These are phyloP conservation scores for Polia nebulosa DNA, from an alignment of 2,888 invertebrate genomes.

Conservation along the genomic window DNA sequence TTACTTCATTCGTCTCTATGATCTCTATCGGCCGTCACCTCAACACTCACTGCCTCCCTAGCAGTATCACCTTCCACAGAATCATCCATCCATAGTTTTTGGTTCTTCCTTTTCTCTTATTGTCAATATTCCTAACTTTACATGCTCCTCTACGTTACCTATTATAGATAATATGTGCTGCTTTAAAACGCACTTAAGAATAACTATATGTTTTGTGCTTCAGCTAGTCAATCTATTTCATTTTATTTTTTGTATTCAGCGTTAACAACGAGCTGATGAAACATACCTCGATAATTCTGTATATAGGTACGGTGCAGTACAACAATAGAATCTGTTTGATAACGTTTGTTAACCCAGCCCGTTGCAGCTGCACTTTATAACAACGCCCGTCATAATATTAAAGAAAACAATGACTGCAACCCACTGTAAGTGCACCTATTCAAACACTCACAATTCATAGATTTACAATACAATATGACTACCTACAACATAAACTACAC, in stretches of 20 bases:
- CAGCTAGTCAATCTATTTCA: background rate
- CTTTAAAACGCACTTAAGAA: background rate
- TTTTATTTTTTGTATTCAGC: background rate
- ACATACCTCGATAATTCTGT: background rate
- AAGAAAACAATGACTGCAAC: conserved; percentile 18
- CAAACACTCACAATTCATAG: conserved; percentile 17
- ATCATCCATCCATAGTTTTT: background rate
- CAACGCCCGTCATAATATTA: background rate
- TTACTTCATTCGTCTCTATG: background rate
- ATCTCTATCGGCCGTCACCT: too few species aligned
- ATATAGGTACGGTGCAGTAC: background rate
- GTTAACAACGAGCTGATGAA: background rate
- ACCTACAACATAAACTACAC: background rate
- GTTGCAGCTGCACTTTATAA: background rate
- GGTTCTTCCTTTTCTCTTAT: background rate
- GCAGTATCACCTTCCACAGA: background rate
- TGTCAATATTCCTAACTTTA: background rate
- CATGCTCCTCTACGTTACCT: background rate
- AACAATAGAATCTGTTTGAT: background rate
- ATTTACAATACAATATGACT: background rate
- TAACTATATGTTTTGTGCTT: too few species aligned
- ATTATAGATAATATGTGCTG: background rate
- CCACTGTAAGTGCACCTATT: conserved; percentile 30
- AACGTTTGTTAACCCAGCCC: conserved; percentile 3
- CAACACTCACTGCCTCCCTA: background rate